Percentiles rank a stretch among this genome's conserved stretches.
These are phyloP conservation scores for Zaprionus inermis DNA, from an alignment of 1,140 invertebrate species.

Conservation along the genomic window DNA sequence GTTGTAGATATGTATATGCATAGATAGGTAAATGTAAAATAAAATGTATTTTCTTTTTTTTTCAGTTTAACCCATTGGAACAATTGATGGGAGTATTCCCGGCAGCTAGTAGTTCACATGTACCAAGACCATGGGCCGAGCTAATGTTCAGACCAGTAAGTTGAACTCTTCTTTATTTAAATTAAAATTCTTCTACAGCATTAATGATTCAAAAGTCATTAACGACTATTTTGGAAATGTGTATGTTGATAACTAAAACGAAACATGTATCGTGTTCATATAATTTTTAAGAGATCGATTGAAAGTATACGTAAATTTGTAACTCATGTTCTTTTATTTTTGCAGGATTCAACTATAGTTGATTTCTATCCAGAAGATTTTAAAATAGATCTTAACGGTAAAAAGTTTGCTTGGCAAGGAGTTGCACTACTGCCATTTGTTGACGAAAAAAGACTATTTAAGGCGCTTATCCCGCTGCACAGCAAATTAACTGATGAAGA, in stretches of 20 bases:
- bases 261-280: too few species aligned
- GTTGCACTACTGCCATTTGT: slow-evolving; percentile 99
- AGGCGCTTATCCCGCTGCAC: slow-evolving; percentile 93
- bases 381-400: slow-evolving; percentile 99
- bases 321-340: slow-evolving; percentile 15
- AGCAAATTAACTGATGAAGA: slow-evolving; percentile 92
- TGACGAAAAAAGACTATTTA: slow-evolving; percentile 95
- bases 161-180: slow-evolving; percentile 48
- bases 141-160: slow-evolving; percentile 96
- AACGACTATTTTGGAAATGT: too few species aligned
- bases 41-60: slow-evolving; percentile 47
- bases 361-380: slow-evolving; percentile 99
- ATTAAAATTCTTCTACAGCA: too few species aligned
- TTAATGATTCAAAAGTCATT: too few species aligned
- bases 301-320: background rate
- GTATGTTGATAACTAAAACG: too few species aligned
- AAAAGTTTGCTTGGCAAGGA: slow-evolving; percentile 99
- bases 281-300: background rate
- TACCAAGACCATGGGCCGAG: slow-evolving; percentile 96
- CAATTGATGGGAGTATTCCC: slow-evolving; percentile 99
- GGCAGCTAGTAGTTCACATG: slow-evolving; percentile 96
- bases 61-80: slow-evolving; percentile 97
- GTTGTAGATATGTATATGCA: background rate
- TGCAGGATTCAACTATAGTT: slow-evolving; percentile 95
- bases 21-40: background rate